Conservation (phyloP, 1,140 invertebrate genomes). For the Drosophila hydei region DNA sequence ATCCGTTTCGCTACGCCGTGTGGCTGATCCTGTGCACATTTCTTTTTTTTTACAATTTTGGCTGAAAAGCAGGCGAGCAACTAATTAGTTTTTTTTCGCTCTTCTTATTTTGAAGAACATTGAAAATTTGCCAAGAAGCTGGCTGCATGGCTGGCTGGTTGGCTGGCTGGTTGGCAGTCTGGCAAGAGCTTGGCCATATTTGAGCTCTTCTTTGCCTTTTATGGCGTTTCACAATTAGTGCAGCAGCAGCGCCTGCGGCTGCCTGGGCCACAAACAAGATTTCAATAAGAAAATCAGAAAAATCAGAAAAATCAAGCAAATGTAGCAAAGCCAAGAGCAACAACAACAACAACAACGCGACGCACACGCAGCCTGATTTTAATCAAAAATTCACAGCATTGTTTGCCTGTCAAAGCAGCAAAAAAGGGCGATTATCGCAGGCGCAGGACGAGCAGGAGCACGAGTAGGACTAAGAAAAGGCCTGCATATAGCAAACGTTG, state of each 20-base stretch:
- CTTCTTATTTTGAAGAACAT: neutral
- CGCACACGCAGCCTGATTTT: constrained; percentile 81
- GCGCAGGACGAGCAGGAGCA: constrained; percentile 53
- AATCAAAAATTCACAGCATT: constrained; percentile 84
- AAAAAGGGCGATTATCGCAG: constrained; percentile 70
- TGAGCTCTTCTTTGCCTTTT: constrained; percentile 23
- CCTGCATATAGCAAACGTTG: constrained; percentile 41
- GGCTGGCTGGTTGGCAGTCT: neutral
- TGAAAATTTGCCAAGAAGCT: constrained; percentile 10
- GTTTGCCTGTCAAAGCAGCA: constrained; percentile 79
- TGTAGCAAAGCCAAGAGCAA: constrained; percentile 48
- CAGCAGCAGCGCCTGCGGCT: constrained; percentile 59
- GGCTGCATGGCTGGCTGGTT: neutral
- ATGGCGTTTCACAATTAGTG: constrained; percentile 80
- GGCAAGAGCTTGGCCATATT: neutral
- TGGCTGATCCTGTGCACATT: constrained; percentile 61
- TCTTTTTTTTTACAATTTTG: constrained; percentile 3
- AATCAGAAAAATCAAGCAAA: constrained; percentile 48
- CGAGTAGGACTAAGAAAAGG: constrained; percentile 49
- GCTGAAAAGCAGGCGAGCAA: constrained; percentile 27
- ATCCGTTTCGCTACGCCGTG: constrained; percentile 69
- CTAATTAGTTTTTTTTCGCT: constrained; percentile 66
- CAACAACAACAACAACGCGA: constrained; percentile 54
- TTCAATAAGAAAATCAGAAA: constrained; percentile 54
- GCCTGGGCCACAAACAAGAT: constrained; percentile 56